Conservation (phyloP, 2,113 vertebrate genomes). For the Bothrops jararaca region DNA sequence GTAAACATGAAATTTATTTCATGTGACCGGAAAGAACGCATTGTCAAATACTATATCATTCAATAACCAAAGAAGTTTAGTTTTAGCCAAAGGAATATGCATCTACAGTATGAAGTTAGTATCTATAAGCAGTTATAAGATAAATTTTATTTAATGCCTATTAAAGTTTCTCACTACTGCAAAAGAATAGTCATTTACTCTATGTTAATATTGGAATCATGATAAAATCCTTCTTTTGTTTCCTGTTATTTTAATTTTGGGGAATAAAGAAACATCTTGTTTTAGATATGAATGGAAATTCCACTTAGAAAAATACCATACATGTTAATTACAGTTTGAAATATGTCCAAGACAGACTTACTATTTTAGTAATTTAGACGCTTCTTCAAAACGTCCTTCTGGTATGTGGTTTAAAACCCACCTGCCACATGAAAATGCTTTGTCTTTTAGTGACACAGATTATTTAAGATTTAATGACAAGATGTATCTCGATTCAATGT, state of each 20-base stretch:
- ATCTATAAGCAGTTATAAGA: background rate
- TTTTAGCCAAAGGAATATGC: background rate
- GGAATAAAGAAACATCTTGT: slow-evolving; percentile 12
- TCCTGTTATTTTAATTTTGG: background rate
- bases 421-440: background rate
- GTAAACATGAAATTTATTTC: background rate
- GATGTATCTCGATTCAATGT: fast-evolving
- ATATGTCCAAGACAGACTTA: background rate
- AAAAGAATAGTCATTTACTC: background rate
- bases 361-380: background rate
- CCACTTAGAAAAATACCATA: background rate
- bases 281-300: slow-evolving; percentile 15
- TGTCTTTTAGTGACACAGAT: background rate
- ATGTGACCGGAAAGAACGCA: background rate
- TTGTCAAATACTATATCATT: background rate
- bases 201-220: background rate
- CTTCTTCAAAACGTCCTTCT: background rate
- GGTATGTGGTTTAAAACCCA: background rate
- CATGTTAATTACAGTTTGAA: background rate
- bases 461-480: background rate
- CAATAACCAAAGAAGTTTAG: background rate
- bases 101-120: background rate
- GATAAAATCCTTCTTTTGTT: background rate
- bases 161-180: background rate
- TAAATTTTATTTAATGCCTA: background rate